Evolutionary conservation across 2,113 vertebrate species (phyloP).

Genomic region (Amazona vittata): DNA sequence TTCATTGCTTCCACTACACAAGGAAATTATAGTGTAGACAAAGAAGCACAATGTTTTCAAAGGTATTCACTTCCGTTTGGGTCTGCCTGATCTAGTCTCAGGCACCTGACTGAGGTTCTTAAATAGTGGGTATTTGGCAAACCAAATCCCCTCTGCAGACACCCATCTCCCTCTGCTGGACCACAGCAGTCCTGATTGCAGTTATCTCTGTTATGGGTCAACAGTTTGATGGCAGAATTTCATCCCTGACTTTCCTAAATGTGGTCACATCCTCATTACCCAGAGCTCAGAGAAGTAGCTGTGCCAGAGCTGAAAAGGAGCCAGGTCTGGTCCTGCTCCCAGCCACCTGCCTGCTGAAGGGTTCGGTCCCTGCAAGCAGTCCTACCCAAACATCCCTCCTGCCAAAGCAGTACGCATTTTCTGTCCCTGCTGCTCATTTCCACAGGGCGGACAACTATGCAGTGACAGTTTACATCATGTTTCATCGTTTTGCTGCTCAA

Average conservation of each 20-base stretch:
- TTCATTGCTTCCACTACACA: neutral
- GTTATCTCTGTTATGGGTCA: neutral
- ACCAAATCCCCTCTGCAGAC: neutral
- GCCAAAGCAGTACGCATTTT: fast-evolving
- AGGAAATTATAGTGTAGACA: neutral
- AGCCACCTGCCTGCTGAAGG: neutral
- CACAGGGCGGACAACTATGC: fast-evolving
- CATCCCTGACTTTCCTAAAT: neutral
- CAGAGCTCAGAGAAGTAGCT: neutral
- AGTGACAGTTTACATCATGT: neutral
- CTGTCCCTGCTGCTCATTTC: neutral
- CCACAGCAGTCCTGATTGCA: fast-evolving
- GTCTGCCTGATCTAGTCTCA: neutral
- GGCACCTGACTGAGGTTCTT: neutral
- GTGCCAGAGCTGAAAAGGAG: neutral
- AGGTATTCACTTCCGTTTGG: neutral
- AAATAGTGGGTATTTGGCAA: neutral
- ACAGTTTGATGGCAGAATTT: neutral
- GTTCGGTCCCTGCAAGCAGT: neutral
- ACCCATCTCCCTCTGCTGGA: neutral
- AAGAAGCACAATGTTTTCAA: neutral
- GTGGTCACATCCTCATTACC: neutral
- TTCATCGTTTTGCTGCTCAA: neutral
- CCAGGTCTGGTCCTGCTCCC: neutral
- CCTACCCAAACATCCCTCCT: neutral